These are phyloP conservation scores for Parazoanthus atlanticus DNA, from an alignment of 92 coral and sea anemone species.

Conservation along the genomic window DNA sequence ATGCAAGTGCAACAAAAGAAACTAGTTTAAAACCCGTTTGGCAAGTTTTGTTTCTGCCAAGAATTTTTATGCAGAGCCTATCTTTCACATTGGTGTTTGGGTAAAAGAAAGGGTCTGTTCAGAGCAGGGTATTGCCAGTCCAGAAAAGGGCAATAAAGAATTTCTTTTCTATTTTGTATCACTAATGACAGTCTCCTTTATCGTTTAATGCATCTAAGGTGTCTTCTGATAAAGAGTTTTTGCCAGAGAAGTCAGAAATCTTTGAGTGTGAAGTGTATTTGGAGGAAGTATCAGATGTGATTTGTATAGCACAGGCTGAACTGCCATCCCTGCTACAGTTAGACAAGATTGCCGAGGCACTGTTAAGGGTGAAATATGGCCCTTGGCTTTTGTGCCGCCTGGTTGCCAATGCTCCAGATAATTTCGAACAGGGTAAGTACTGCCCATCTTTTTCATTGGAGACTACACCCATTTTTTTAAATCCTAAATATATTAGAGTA, in stretches of 20 bases:
- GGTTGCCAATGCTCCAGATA: constrained; percentile 93
- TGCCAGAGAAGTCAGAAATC: constrained; percentile 88
- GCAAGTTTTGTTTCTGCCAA: no score
- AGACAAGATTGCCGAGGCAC: constrained; percentile 83
- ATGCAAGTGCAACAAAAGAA: no score
- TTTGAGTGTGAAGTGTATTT: constrained; percentile 94
- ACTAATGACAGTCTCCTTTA: neutral
- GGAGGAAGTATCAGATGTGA: constrained; percentile 94
- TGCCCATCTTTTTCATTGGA: neutral
- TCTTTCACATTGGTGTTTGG: no score
- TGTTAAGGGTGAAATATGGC: constrained; percentile 88
- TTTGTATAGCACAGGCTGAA: constrained; percentile 96
- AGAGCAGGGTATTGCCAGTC: no score
- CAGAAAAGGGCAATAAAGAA: no score
- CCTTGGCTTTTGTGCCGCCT: constrained; percentile 90
- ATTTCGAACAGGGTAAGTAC: constrained; percentile 88
- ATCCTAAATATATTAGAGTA: no score
- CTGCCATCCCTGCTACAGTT: constrained; percentile 81
- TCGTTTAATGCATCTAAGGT: constrained; percentile 47
- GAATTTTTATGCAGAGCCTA: no score
- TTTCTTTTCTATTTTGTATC: neutral
- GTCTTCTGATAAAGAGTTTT: constrained; percentile 78
- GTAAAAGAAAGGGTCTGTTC: no score
- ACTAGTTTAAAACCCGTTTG: no score
- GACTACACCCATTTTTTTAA: neutral